These are phyloP conservation scores for Pseudotriccus pelzelni DNA, from an alignment of 2,797 vertebrate genomes.

Conservation along the genomic window DNA sequence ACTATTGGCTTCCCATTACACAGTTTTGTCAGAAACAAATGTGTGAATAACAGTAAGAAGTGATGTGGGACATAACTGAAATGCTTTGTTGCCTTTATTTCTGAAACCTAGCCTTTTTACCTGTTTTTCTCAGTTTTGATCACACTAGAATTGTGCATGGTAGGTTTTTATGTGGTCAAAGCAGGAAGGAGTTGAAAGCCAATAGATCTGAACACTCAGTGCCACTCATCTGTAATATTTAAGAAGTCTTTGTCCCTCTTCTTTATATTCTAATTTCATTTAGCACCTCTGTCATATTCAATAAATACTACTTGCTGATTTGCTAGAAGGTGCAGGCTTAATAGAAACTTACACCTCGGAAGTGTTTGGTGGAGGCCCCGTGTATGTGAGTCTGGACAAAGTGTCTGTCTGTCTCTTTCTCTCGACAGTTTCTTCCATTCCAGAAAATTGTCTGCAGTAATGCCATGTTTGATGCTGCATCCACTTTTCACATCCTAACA, in stretches of 20 bases:
- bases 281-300: neutral
- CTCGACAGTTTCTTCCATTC: slow-evolving; percentile 52
- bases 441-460: slow-evolving; percentile 31
- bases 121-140: neutral
- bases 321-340: slow-evolving; percentile 8
- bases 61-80: neutral
- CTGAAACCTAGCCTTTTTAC: neutral
- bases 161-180: neutral
- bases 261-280: neutral
- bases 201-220: neutral
- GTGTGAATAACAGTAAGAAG: neutral
- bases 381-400: slow-evolving; percentile 1
- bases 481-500: slow-evolving; percentile 17
- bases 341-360: neutral
- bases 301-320: neutral
- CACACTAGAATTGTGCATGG: neutral
- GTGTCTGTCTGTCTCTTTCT: slow-evolving; percentile 29
- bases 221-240: neutral
- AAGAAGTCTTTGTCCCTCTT: neutral
- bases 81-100: slow-evolving; percentile 20
- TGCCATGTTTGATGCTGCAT: slow-evolving; percentile 36
- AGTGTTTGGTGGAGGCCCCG: slow-evolving; percentile 36
- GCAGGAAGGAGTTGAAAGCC: slow-evolving; percentile 16
- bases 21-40: neutral
- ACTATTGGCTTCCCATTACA: neutral